Base-by-base conservation (phyloP, 2,797 vertebrate species). In the Carapus acus region DNA sequence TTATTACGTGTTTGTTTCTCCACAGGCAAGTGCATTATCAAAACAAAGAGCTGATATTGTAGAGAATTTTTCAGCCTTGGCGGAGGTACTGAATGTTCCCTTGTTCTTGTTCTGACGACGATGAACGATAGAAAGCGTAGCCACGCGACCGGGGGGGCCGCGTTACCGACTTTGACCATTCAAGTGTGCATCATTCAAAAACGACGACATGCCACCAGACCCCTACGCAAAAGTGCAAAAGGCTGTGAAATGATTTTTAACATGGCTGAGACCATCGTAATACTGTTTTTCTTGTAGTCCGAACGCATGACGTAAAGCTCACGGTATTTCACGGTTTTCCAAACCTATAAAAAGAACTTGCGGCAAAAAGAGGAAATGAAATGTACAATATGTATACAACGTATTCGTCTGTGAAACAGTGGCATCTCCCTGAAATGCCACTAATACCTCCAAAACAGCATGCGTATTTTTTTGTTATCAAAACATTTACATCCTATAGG, bases 381-480 rank as follows among this genome's bases (percentile, higher is more conserved):
- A 71, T 73, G 52, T 79, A 80, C 70, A 81, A 62, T 68, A 82
- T 83, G 58, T 85, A 83, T 81, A 74, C 79, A 64, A 77, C 73
- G 80, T 73, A 62, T 61, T 79, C 61, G 70, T 54, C 71, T 83
- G 78, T 75, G 86, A 85, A 82, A 83, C 74, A 78, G 84, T 71
- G 67, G 73, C 76, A 52, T 67, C 47, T 73, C 63, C 62, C 79
- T 78, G 68, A 75, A 78, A 81, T 76, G 81, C 78, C 71, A 83
- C 75, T 51, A 73, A 79, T 76, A 81, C 70, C 73, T 73, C 74
- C 73, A 78, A 87, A 91, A 89, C 86, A 88, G 90, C 91, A 90
- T 90, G 90, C 91, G 79, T 85, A 86, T 88, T 81, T 77, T 90
- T n/a, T n/a, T n/a, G n/a, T n/a, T 91, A 91, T 88, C 87, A 90